Evolutionary conservation across 2,888 invertebrate genomes (phyloP).

Genomic region (Campopleginae sp.): DNA sequence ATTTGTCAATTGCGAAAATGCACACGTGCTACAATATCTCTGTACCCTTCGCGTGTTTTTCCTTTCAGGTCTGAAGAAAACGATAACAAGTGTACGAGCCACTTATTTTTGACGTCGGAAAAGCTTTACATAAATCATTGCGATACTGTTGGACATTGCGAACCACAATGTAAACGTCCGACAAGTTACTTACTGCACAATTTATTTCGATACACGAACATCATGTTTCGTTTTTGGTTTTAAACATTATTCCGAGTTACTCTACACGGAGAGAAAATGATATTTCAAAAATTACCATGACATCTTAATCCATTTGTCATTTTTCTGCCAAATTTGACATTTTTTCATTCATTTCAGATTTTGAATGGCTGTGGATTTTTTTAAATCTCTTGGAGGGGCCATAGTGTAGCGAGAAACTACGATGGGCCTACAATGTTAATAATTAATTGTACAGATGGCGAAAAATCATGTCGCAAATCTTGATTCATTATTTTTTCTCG

Average conservation of each 20-base stretch:
- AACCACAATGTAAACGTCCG: slow-evolving; percentile 23
- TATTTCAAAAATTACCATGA: too few species aligned
- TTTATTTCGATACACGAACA: slow-evolving; percentile 16
- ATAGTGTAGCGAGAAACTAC: too few species aligned
- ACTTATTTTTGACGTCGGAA: slow-evolving; percentile 72
- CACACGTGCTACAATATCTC: slow-evolving; percentile 1
- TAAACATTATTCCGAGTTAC: not conserved
- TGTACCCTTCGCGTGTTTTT: not conserved
- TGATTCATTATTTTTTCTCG: too few species aligned
- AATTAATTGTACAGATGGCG: too few species aligned
- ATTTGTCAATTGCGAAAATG: slow-evolving; percentile 80
- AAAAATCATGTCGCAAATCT: too few species aligned
- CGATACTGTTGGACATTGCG: slow-evolving; percentile 23
- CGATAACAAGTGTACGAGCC: slow-evolving; percentile 54
- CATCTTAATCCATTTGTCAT: too few species aligned
- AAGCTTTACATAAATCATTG: slow-evolving; percentile 73
- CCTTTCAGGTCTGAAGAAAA: not conserved
- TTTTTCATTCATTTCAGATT: too few species aligned
- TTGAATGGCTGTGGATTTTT: too few species aligned
- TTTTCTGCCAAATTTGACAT: too few species aligned
- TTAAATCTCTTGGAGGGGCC: too few species aligned
- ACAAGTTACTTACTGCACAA: slow-evolving; percentile 26
- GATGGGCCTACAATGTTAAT: too few species aligned
- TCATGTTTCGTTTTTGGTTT: not conserved
- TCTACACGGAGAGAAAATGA: not conserved